phyloP scores from a whole-genome alignment of 2,113 vertebrate species.

The Asarcornis scutulata region DNA sequence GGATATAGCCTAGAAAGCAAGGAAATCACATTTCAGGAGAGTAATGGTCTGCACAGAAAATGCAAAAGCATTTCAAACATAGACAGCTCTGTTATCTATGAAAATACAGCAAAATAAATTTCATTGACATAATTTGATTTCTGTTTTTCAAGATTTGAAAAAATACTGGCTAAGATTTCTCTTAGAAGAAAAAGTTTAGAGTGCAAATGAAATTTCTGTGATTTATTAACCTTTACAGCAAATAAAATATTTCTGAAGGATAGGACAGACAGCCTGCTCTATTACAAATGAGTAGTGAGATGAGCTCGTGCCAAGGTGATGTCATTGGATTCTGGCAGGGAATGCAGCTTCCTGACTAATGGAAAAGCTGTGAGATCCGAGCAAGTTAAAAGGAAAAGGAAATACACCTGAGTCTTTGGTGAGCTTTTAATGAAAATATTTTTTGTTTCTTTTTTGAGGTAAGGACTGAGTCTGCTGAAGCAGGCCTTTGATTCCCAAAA shows the following conservation, averaged over 20 bases:
- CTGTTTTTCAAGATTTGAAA: neutral
- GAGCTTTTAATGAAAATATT: slow-evolving; percentile 29
- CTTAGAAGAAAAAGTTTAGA: neutral
- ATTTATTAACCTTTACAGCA: neutral
- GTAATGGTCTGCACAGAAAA: neutral
- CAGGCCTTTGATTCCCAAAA: neutral
- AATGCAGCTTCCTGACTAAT: neutral
- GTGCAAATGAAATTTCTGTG: neutral
- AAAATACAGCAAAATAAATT: slow-evolving; percentile 5
- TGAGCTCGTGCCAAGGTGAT: neutral
- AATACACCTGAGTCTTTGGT: neutral
- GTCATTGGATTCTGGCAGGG: neutral
- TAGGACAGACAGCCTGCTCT: neutral
- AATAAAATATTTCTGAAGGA: slow-evolving; percentile 21
- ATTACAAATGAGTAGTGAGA: neutral
- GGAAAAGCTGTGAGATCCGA: neutral
- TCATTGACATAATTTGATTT: neutral
- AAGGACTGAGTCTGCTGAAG: neutral
- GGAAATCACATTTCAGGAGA: neutral
- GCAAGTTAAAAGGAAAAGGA: neutral
- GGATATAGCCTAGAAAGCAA: neutral
- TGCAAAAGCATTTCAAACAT: neutral
- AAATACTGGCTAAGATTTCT: neutral
- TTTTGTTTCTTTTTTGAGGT: neutral
- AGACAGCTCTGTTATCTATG: neutral